Evolutionary conservation across 2,113 vertebrate genomes (phyloP), one percentile per base, ranked within the genome.

Genomic region (Callipepla californica): DNA sequence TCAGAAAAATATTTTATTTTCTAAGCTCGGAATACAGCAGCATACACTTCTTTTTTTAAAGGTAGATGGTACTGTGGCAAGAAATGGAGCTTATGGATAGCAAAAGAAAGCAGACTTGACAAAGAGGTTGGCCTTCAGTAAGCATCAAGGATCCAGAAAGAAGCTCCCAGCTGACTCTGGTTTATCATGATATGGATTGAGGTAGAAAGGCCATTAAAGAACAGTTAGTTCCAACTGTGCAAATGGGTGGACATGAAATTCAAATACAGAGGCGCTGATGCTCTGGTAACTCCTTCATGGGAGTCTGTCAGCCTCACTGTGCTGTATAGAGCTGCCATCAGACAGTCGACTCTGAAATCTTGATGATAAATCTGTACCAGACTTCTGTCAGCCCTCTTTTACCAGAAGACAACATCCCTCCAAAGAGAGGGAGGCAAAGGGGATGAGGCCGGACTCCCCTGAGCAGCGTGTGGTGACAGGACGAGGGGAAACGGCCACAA

Each of bases 51-150:
- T 4, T 63, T 65, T 36, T 5, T 25, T 36, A 44, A 28, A 34
- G 48, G 6, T 12, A 12, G 25, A 72, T 1, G 22, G 57, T n/a
- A 3, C 63, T 13, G 8, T 0, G 0, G 61, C 5, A 59, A 38
- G 30, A 48, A 45, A 3, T 8, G 44, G 34, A 53, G 61, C 0
- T 0, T 2, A 2, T 6, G 1, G 1, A 0, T 6, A 28, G 16
- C 9, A 10, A 51, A 17, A 34, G 11, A 26, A 26, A 40, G n/a
- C 1, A 12, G 44, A 3, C 25, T 12, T 6, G 11, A 21, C 13
- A 16, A 7, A 20, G 2, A 14, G 2, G 11, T 1, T 25, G 26
- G 5, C 19, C 70, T 26, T 48, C 15, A 3, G 20, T 0, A 5
- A 65, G 13, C 23, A 23, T 25, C 6, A 22, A 17, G 38, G 34